Percentiles rank a stretch among this genome's conserved stretches.
phyloP scores from a whole-genome alignment of 2,113 vertebrate genomes.

The Atractosteus spatula region DNA sequence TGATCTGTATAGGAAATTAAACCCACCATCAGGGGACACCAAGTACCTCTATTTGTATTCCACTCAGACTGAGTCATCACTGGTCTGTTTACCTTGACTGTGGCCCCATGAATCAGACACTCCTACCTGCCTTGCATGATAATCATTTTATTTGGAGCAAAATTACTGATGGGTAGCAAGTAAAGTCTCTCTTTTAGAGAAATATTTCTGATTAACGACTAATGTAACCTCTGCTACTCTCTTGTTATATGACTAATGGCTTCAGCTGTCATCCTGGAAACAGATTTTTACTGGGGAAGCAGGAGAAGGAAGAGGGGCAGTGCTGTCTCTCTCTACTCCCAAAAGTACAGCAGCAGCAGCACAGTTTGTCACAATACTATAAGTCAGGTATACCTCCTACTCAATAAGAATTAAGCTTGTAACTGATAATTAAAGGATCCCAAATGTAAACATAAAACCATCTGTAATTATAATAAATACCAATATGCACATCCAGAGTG shows the following conservation, averaged over 20 bases:
- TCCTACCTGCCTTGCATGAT: constrained; percentile 72
- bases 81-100: constrained; percentile 76
- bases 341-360: not conserved
- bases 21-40: constrained; percentile 44
- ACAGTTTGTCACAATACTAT: too few species aligned
- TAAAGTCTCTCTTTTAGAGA: not conserved
- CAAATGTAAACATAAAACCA: too few species aligned
- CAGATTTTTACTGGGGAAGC: not conserved
- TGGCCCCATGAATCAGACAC: constrained; percentile 68
- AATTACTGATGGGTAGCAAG: constrained; percentile 40
- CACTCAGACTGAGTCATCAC: constrained; percentile 71
- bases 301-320: not conserved
- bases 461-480: too few species aligned
- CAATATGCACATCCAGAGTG: too few species aligned
- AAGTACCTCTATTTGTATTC: constrained; percentile 69
- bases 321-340: too few species aligned
- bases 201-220: constrained; percentile 15
- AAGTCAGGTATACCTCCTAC: too few species aligned
- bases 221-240: constrained; percentile 13
- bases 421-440: too few species aligned
- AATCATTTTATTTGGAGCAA: constrained; percentile 69
- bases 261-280: not conserved
- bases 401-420: too few species aligned
- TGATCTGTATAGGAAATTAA: not conserved
- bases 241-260: not conserved